Evolutionary conservation across 2,797 vertebrate species (phyloP).

Genomic region (Cryptoblepharus egeriae): DNA sequence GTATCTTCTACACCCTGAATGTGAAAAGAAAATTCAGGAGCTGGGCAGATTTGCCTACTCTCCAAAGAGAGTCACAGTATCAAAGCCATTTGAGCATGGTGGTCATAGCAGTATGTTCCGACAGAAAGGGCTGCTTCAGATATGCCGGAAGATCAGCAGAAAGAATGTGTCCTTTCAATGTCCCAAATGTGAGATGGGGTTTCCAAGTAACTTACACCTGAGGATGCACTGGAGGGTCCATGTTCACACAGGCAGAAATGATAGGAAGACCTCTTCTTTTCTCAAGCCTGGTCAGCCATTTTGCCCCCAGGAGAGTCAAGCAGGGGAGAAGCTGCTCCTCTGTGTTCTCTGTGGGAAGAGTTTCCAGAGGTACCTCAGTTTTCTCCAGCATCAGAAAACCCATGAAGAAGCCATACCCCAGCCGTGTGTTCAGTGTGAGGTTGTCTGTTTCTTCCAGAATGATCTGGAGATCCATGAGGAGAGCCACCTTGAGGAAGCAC

Average conservation of each 20-base stretch:
- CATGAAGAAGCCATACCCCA: background rate
- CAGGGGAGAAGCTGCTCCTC: background rate
- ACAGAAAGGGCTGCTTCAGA: background rate
- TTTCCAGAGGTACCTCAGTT: fast-evolving
- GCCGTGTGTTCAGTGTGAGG: background rate
- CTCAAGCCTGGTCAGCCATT: fast-evolving
- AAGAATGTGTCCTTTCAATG: background rate
- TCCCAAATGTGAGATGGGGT: background rate
- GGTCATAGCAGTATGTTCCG: background rate
- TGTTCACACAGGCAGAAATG: fast-evolving
- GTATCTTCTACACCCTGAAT: no score
- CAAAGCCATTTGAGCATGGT: background rate
- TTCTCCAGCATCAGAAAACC: background rate
- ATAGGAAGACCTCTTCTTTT: background rate
- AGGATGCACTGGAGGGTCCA: background rate
- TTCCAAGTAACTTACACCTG: background rate
- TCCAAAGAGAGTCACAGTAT: background rate
- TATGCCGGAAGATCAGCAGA: background rate
- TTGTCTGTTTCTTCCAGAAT: fast-evolving
- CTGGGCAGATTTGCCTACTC: background rate
- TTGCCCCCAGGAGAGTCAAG: fast-evolving
- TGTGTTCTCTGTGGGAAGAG: background rate
- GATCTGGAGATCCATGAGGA: background rate
- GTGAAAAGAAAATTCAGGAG: no score
- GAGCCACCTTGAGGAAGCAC: background rate